Evolutionary conservation across 2,888 invertebrate species (phyloP).

Genomic region (Ectemnius lituratus): DNA sequence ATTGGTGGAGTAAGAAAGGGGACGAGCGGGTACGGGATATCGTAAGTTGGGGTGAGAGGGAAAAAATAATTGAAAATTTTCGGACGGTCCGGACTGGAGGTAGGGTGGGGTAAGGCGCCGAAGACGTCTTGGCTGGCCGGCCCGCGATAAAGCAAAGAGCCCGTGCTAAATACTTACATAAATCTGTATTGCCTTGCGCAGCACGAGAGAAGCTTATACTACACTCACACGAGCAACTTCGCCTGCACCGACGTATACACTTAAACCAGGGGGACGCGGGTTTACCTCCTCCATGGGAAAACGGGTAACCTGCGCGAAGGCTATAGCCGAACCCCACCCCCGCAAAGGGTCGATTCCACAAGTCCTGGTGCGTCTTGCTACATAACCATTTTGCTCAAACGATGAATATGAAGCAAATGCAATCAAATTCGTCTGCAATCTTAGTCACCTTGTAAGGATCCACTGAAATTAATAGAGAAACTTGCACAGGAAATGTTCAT

Average conservation of each 20-base stretch:
- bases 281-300: slow-evolving; percentile 27
- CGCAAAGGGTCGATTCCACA: slow-evolving; percentile 9
- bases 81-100: slow-evolving; percentile 52
- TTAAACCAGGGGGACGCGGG: slow-evolving; percentile 24
- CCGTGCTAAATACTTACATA: slow-evolving; percentile 78
- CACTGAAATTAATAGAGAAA: too few species aligned
- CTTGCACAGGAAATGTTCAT: too few species aligned
- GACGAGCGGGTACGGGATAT: slow-evolving; percentile 4
- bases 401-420: neutral
- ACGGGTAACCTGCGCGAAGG: slow-evolving; percentile 39
- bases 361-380: too few species aligned
- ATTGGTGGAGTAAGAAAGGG: neutral
- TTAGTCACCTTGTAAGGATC: too few species aligned
- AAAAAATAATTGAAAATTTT: slow-evolving; percentile 68
- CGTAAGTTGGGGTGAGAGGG: slow-evolving; percentile 32
- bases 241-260: slow-evolving; percentile 36
- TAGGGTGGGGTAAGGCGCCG: slow-evolving; percentile 23
- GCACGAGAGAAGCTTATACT: slow-evolving; percentile 73
- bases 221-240: slow-evolving; percentile 50
- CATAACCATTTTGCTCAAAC: too few species aligned
- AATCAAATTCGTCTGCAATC: too few species aligned
- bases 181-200: slow-evolving; percentile 77
- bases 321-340: neutral
- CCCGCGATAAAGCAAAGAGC: slow-evolving; percentile 77
- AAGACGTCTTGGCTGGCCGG: slow-evolving; percentile 74